Evolutionary conservation across 2,113 vertebrate genomes (phyloP).

Genomic region (Strix aluco): DNA sequence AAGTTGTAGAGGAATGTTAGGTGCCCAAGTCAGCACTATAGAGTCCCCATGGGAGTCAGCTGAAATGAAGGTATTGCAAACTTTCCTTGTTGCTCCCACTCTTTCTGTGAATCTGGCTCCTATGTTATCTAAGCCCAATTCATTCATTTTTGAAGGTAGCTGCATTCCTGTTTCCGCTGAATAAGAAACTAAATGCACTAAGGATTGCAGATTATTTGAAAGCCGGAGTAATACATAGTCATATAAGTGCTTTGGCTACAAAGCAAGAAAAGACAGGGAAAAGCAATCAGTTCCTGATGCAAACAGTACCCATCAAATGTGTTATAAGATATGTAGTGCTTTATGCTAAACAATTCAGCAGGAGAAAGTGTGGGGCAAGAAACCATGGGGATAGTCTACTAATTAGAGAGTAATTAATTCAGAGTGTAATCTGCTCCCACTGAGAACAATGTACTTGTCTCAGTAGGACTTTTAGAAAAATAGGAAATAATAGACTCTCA

Average conservation of each 20-base stretch:
- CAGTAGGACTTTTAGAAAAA: constrained; percentile 31
- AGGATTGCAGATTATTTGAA: background rate
- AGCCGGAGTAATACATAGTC: background rate
- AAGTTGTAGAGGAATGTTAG: background rate
- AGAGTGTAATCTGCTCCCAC: constrained; percentile 11
- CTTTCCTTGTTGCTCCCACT: background rate
- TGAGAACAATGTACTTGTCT: constrained; percentile 41
- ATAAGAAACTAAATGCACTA: background rate
- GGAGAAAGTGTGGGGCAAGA: constrained; percentile 42
- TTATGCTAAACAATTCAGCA: constrained; percentile 13
- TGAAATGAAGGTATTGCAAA: background rate
- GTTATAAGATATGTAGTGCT: background rate
- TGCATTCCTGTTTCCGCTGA: background rate
- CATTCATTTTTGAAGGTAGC: background rate
- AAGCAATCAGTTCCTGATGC: background rate
- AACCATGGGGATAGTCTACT: background rate
- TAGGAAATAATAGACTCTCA: constrained; percentile 3
- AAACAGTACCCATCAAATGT: background rate
- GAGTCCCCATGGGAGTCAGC: background rate
- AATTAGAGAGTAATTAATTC: constrained; percentile 50
- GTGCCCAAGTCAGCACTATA: background rate
- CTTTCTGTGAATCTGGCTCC: background rate
- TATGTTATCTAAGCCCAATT: background rate
- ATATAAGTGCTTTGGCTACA: background rate
- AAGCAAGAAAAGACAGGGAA: background rate